A percentile compares a stretch with the other conserved stretches of the same genome.
Evolutionary conservation across 1,140 invertebrate genomes (phyloP).

Genomic region (Drosophila arawakana): DNA sequence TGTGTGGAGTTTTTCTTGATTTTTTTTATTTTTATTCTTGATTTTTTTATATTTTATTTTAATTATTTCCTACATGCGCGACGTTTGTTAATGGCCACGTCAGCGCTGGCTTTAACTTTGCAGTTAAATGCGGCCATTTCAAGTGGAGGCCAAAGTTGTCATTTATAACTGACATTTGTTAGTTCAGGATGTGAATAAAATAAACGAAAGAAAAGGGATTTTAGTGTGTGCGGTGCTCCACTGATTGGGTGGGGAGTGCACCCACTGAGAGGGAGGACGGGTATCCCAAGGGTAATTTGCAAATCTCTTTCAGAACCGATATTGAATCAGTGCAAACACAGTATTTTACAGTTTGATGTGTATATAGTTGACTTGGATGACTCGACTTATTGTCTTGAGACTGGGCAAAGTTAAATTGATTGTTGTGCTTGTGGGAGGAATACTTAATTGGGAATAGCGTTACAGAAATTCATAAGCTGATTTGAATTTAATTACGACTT

Average conservation of each 20-base stretch:
- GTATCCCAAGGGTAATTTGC: background rate
- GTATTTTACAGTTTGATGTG: too few species aligned
- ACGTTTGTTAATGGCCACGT: constrained; percentile 65
- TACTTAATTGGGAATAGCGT: constrained; percentile 36
- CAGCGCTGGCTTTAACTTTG: constrained; percentile 32
- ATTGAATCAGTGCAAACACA: background rate
- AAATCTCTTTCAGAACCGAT: background rate
- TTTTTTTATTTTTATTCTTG: constrained; percentile 53
- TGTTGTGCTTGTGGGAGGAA: constrained; percentile 6
- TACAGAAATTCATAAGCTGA: constrained; percentile 56
- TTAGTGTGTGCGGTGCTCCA: background rate
- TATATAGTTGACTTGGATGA: background rate
- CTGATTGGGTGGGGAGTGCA: background rate
- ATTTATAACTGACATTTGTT: background rate
- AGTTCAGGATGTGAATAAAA: background rate
- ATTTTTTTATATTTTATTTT: constrained; percentile 52
- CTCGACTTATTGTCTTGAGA: background rate
- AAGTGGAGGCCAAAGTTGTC: constrained; percentile 25
- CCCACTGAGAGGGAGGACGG: background rate
- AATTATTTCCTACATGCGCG: constrained; percentile 78
- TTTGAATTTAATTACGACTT: constrained; percentile 75
- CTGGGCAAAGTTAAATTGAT: background rate
- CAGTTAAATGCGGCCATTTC: constrained; percentile 13
- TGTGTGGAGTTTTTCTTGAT: constrained; percentile 49
- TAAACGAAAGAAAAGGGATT: too few species aligned